Evolutionary conservation across 2,797 vertebrate species (phyloP), one percentile per base, ranked within the genome.

Genomic region (Galagoides demidoff): DNA sequence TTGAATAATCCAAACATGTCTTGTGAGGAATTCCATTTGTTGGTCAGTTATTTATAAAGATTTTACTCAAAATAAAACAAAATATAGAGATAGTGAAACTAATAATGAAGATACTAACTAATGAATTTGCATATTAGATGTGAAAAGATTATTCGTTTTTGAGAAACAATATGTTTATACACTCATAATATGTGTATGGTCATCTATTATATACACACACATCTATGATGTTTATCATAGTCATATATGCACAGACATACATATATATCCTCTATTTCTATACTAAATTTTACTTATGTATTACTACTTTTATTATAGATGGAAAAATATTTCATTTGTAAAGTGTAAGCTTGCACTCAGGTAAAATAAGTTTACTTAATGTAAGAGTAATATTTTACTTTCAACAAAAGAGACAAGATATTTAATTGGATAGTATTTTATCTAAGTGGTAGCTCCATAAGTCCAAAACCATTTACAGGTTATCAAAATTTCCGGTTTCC

Each of bases 401-500:
- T 93, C 17, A 63, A 27, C 7, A 83, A 78, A 22, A 91, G 8
- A 85, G 68, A 76, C 4, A 76, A 87, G 66, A 34, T 76, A 55
- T 34, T 86, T 14, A 91, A 37, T 91, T 13, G 83, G 1, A 88
- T 52, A 83, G 49, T 17, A 52, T 74, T 73, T 61, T 89, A 70
- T 59, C n/a, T 91, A 17, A 85, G 34, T 45, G 81, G 7, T 63
- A 92, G 79, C 39, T 92, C 37, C 79, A 0, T 85, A 94, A 90
- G 57, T 57, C 22, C 52, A 84, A 95, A 95, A 64, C 5, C 12
- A 77, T 79, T 76, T 84, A 86, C 66, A 93, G n/a, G 17, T 57
- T 66, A 29, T 79, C 90, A 92, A 95, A 87, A 57, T 94, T 84
- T 17, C 73, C 43, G 82, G 49, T 92, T 95, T 93, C 31, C 34